Percentiles rank a stretch among this genome's conserved stretches.
phyloP scores from a whole-genome alignment of 2,888 invertebrate species.

The Coenonympha arcania region DNA sequence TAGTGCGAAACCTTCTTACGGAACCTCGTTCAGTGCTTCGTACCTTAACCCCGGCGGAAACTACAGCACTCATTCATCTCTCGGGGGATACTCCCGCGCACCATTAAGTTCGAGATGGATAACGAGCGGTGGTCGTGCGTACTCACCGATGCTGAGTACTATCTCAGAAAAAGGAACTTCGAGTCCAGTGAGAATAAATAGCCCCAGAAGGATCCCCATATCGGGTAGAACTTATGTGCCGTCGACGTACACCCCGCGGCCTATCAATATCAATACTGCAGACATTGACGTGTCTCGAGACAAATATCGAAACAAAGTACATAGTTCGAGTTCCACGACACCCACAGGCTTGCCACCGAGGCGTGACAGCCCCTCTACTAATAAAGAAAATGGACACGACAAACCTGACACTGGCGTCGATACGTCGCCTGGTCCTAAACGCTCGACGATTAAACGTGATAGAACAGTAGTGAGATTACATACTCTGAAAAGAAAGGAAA shows the following conservation, averaged over 20 bases:
- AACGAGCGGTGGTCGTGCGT: constrained; percentile 64
- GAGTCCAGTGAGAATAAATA: constrained; percentile 58
- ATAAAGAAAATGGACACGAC: constrained; percentile 58
- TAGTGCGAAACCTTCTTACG: constrained; percentile 57
- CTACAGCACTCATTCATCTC: constrained; percentile 66
- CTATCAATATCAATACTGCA: constrained; percentile 85
- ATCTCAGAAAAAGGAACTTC: constrained; percentile 72
- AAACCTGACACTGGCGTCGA: constrained; percentile 62
- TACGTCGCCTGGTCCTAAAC: constrained; percentile 54
- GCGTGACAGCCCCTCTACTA: constrained; percentile 37
- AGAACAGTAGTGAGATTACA: constrained; percentile 83
- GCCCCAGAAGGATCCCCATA: constrained; percentile 65
- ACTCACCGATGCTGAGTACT: constrained; percentile 82
- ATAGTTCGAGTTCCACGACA: constrained; percentile 31
- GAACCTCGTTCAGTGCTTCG: constrained; percentile 65
- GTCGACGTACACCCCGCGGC: constrained; percentile 70
- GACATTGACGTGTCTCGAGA: constrained; percentile 88
- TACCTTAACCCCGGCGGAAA: constrained; percentile 66
- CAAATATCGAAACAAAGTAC: constrained; percentile 65
- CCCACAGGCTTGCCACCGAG: constrained; percentile 29
- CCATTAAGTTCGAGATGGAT: constrained; percentile 58
- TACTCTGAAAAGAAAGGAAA: constrained; percentile 73
- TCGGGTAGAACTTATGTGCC: constrained; percentile 65
- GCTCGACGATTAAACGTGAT: constrained; percentile 80
- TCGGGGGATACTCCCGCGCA: constrained; percentile 73